Base-by-base conservation (phyloP, 2,888 invertebrate genomes). In the Yponomeuta malinellus region DNA sequence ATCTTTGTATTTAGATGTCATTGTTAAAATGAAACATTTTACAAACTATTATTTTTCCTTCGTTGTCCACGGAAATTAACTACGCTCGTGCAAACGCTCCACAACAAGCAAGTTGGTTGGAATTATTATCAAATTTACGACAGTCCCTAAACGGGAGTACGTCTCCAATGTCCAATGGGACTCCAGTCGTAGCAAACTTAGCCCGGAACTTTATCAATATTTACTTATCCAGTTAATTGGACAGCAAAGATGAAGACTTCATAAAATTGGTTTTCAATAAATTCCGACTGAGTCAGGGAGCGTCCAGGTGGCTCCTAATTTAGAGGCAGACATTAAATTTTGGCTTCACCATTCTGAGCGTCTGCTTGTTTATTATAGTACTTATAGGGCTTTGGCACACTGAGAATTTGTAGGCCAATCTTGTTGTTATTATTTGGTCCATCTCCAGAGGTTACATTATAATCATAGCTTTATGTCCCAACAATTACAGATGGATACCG, bases 81-180 rank as follows among this genome's bases (percentile, higher is more conserved):
- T 65, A 65, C 33, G 43, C 43, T 65, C 65, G 10, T 65, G 65
- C 52, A 48, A 69, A 69, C 68, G 29, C 52, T 12, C 52, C 15
- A 59, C 52, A 59, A 15, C 3, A 59, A 12, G 52, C 52, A 4
- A 52, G 52, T 69, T 69, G 43, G 67, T n/a, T 67, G 5, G n/a
- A 69, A 69, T 59, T 69, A 68, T 68, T 68, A 69, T 69, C 68
- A 12, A 69, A 69, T 69, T 69, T 59, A 52, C 52, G 68, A 69
- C 48, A 69, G 68, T 69, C 33, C 33, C 67, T 10, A 37, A 37
- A 43, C 43, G 15, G 52, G 37, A 37, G 43, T 67, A 31, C 67
- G n/a, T 65, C 65, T 65, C 65, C 33, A 10, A 12, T 65, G 65
- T 31, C 65, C 65, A 65, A 65, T 29, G 29, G 33, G 29, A 12